These are phyloP conservation scores for Teinopalpus imperialis DNA, from an alignment of 2,888 invertebrate species.

Conservation along the genomic window DNA sequence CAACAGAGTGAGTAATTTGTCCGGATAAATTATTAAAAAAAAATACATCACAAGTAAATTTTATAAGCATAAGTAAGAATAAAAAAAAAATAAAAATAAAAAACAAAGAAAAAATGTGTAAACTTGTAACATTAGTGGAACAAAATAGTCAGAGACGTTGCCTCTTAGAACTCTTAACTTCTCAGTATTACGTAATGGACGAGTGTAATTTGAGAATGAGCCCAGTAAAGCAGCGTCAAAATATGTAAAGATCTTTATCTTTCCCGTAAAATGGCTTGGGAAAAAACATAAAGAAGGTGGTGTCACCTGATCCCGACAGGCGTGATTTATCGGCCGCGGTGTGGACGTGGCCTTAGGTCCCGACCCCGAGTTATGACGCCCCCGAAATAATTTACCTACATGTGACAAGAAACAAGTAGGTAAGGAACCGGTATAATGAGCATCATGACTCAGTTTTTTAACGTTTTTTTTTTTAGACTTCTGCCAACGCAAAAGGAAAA, in stretches of 20 bases:
- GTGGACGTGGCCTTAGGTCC: constrained; percentile 79
- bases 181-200: constrained; percentile 74
- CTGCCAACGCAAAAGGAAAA: no score
- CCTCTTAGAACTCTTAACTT: constrained; percentile 58
- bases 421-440: constrained; percentile 53
- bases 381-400: constrained; percentile 67
- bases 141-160: constrained; percentile 27
- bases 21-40: no score
- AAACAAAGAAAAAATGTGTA: no score
- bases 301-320: constrained; percentile 81
- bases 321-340: constrained; percentile 71
- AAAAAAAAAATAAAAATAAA: no score
- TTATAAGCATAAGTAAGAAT: no score
- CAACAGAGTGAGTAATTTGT: no score
- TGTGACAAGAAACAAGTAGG: constrained; percentile 62
- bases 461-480: constrained; percentile 6
- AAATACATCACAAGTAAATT: no score
- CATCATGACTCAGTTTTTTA: constrained; percentile 27
- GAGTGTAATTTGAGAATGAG: constrained; percentile 79
- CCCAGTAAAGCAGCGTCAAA: constrained; percentile 78
- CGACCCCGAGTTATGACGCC: constrained; percentile 69
- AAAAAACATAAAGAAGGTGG: constrained; percentile 83
- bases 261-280: constrained; percentile 82
- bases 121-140: constrained; percentile 19
- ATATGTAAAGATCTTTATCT: constrained; percentile 83